Percentiles rank a stretch among this genome's conserved stretches.
Conservation (phyloP, 2,888 invertebrate genomes). For the Drosophila setosimentum region DNA sequence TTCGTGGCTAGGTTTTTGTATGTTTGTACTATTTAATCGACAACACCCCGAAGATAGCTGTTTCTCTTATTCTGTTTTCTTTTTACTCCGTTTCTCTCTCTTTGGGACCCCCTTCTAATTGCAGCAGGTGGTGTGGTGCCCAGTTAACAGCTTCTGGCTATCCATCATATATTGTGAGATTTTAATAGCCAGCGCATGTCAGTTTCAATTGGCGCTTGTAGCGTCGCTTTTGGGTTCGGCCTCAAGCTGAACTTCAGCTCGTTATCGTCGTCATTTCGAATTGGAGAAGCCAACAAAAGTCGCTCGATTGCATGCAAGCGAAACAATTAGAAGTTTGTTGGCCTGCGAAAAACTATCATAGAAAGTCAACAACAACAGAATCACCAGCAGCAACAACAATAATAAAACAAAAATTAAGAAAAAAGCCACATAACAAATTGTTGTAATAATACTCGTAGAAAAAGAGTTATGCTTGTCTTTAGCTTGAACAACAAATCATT, state of each 20-base stretch:
- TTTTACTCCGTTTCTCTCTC: background rate
- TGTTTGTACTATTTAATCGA: background rate
- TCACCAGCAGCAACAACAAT: constrained; percentile 2
- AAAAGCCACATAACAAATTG: constrained; percentile 61
- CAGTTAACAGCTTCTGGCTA: constrained; percentile 31
- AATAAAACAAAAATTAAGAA: constrained; percentile 7
- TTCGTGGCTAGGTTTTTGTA: background rate
- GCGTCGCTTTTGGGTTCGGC: background rate
- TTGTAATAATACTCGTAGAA: constrained; percentile 67
- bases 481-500: constrained; percentile 71
- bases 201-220: constrained; percentile 26
- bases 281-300: constrained; percentile 28
- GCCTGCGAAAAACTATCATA: constrained; percentile 53
- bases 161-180: constrained; percentile 37
- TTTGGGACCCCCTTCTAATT: constrained; percentile 55
- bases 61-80: background rate
- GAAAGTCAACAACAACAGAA: constrained; percentile 18
- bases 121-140: constrained; percentile 62
- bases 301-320: constrained; percentile 63
- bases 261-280: constrained; percentile 32
- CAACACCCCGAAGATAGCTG: background rate
- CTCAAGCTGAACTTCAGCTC: constrained; percentile 14
- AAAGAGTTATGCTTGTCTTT: constrained; percentile 63
- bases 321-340: constrained; percentile 76
- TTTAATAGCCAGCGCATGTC: constrained; percentile 62